phyloP scores from a whole-genome alignment of 2,888 invertebrate genomes.

The Scaeva pyrastri region DNA sequence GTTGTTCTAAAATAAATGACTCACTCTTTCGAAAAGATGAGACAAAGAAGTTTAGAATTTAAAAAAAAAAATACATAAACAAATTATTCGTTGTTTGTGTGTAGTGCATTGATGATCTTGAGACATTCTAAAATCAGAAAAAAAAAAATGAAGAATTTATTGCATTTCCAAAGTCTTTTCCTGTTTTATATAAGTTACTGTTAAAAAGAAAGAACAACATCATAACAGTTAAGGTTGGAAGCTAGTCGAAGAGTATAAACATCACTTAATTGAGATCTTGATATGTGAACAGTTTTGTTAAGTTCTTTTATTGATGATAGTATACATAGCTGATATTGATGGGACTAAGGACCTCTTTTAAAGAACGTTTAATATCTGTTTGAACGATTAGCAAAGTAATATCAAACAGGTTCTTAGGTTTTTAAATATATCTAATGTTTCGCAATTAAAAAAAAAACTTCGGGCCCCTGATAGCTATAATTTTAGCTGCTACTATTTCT shows the following conservation, averaged over 20 bases:
- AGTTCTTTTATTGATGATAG: background rate
- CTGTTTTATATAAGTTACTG: conserved; percentile 32
- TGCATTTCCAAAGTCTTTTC: conserved; percentile 38
- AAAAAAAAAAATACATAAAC: conserved; percentile 6
- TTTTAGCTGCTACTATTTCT: too few relatives aligned
- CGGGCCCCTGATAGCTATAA: too few relatives aligned
- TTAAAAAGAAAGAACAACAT: background rate
- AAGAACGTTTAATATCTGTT: too few relatives aligned
- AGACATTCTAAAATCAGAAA: conserved; percentile 40
- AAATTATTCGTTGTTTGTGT: conserved; percentile 8
- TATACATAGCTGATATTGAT: too few relatives aligned
- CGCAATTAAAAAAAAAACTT: too few relatives aligned
- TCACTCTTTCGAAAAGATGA: conserved; percentile 45
- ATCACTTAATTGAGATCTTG: background rate
- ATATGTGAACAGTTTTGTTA: background rate
- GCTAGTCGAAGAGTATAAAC: too few relatives aligned
- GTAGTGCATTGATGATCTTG: conserved; percentile 48
- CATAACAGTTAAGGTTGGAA: background rate
- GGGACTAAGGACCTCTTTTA: too few relatives aligned
- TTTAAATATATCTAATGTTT: too few relatives aligned
- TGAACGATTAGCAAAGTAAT: too few relatives aligned
- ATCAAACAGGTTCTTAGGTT: too few relatives aligned
- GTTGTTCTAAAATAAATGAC: conserved; percentile 37
- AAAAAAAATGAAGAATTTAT: conserved; percentile 39
- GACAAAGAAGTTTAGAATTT: conserved; percentile 30